Conservation (phyloP, 2,888 invertebrate genomes). For the Tiliacea aurago region DNA sequence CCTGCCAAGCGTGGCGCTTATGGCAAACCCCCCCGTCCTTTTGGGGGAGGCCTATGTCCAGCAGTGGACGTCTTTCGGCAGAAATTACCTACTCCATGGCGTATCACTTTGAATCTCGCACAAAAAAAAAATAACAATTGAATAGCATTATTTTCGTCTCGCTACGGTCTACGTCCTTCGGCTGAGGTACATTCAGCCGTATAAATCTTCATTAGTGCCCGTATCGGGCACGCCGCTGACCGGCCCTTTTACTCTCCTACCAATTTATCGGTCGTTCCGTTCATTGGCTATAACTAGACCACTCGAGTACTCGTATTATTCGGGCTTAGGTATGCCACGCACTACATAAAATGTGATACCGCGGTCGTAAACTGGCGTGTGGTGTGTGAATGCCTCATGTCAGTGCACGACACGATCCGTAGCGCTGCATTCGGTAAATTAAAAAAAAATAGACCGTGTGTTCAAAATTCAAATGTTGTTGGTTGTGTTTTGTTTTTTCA, state of each 20-base stretch:
- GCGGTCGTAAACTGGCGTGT: constrained; percentile 46
- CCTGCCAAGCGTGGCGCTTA: too few species aligned
- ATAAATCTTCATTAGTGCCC: constrained; percentile 83
- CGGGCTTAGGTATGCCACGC: constrained; percentile 60
- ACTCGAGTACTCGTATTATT: constrained; percentile 65
- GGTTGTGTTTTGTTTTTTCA: constrained; percentile 14
- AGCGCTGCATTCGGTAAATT: not conserved
- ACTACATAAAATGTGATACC: constrained; percentile 61
- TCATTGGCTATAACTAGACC: constrained; percentile 72
- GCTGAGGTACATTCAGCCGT: constrained; percentile 58
- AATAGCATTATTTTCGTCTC: constrained; percentile 12
- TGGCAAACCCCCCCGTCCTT: too few species aligned
- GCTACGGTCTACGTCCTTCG: constrained; percentile 48
- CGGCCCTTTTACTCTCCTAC: constrained; percentile 72
- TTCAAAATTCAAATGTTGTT: constrained; percentile 35
- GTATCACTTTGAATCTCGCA: not conserved
- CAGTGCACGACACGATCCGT: constrained; percentile 11
- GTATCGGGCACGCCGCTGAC: constrained; percentile 68
- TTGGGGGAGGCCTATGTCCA: too few species aligned
- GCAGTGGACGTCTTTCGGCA: too few species aligned
- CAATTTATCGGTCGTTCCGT: constrained; percentile 71
- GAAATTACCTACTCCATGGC: not conserved
- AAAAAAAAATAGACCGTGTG: not conserved
- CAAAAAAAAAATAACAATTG: constrained; percentile 11
- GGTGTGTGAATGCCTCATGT: constrained; percentile 31